Percentiles rank a stretch among this genome's conserved stretches.
These are phyloP conservation scores for Tryphoninae sp. DNA, from an alignment of 2,888 invertebrate genomes.

Conservation along the genomic window DNA sequence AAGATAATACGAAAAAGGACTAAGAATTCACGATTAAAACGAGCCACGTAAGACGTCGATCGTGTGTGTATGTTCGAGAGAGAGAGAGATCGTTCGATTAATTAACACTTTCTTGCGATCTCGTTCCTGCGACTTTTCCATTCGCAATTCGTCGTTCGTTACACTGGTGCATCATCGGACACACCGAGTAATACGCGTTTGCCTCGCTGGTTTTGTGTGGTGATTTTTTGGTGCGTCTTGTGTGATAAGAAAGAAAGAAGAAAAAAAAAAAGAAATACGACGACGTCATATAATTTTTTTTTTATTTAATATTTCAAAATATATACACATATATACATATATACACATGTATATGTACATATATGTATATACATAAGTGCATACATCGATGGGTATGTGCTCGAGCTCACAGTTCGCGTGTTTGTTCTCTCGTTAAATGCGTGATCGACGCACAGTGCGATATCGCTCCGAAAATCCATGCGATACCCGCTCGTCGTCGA, in stretches of 20 bases:
- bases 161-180: no score
- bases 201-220: no score
- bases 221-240: no score
- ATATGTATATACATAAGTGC: slow-evolving; percentile 7
- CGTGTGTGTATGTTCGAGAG: neutral
- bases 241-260: no score
- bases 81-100: slow-evolving; percentile 23
- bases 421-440: neutral
- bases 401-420: neutral
- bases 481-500: neutral
- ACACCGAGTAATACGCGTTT: no score
- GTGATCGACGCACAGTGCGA: neutral
- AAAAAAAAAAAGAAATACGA: no score
- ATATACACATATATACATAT: slow-evolving; percentile 12
- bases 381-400: neutral
- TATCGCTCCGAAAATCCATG: neutral
- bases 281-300: neutral
- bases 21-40: neutral
- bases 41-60: neutral
- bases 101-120: slow-evolving; percentile 26
- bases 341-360: neutral
- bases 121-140: slow-evolving; percentile 7
- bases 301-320: neutral
- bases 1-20: no score
- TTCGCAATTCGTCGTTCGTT: no score